Evolutionary conservation across 2,113 vertebrate genomes (phyloP).

Genomic region (Melozone crissalis): DNA sequence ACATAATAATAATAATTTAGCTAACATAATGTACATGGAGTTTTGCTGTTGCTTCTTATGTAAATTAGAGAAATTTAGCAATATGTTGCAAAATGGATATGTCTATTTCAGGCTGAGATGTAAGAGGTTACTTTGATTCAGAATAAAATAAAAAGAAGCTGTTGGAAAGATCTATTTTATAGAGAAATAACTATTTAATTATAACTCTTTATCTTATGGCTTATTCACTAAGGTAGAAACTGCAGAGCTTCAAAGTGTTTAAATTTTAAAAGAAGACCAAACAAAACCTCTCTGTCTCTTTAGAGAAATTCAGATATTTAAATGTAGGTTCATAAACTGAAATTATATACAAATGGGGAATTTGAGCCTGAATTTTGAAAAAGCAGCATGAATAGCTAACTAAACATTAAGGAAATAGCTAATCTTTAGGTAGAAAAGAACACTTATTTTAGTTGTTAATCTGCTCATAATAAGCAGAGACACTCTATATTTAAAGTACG

Average conservation of each 20-base stretch:
- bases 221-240: conserved; percentile 1
- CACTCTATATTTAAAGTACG: neutral
- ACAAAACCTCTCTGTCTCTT: neutral
- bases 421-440: conserved; percentile 3
- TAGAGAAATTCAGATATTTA: conserved; percentile 20
- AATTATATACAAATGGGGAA: neutral
- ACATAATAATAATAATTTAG: conserved; percentile 9
- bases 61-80: conserved; percentile 50
- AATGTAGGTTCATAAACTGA: conserved; percentile 39
- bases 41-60: conserved; percentile 38
- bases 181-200: conserved; percentile 39
- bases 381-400: conserved; percentile 5
- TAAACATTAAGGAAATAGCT: neutral
- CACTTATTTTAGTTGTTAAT: conserved; percentile 27
- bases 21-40: neutral
- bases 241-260: conserved; percentile 4
- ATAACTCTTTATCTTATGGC: neutral
- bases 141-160: neutral
- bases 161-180: conserved; percentile 32
- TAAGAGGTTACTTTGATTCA: conserved; percentile 41
- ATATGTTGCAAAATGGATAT: conserved; percentile 23
- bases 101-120: conserved; percentile 45
- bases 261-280: neutral
- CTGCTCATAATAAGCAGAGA: neutral
- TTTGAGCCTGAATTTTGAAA: conserved; percentile 1